Conservation (phyloP, 2,797 vertebrate genomes). For the Stomatorhinus walkeri region DNA sequence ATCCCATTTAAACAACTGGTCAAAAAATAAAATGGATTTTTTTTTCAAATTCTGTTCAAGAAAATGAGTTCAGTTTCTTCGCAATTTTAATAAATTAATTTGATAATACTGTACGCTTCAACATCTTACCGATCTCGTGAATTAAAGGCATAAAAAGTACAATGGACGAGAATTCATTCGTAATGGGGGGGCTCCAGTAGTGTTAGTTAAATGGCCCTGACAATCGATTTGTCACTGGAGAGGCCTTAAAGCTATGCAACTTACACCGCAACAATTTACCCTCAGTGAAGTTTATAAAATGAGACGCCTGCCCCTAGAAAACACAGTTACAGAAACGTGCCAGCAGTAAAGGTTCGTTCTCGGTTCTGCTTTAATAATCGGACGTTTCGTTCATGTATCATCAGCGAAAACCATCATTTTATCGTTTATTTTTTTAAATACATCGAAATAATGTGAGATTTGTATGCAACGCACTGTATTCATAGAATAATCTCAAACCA, state of each 20-base stretch:
- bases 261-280: not conserved
- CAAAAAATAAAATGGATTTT: not conserved
- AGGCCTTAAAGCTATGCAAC: not conserved
- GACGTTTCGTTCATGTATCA: not conserved
- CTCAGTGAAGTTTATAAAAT: conserved; percentile 1
- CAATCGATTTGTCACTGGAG: not conserved
- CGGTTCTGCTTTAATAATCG: not conserved
- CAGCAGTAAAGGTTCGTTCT: not conserved
- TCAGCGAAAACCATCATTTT: not conserved
- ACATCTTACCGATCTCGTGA: not conserved
- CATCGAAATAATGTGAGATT: not conserved
- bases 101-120: not conserved
- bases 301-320: not conserved
- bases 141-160: not conserved
- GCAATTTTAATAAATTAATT: not conserved
- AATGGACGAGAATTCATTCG: not conserved
- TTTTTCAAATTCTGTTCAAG: not conserved
- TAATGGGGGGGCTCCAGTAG: not conserved
- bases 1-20: not conserved
- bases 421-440: not conserved
- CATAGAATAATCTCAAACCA: not conserved
- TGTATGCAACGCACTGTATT: not conserved
- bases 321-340: not conserved
- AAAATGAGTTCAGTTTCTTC: not conserved
- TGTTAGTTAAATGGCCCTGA: not conserved